These are phyloP conservation scores for Girardinichthys multiradiatus DNA, from an alignment of 2,113 vertebrate species.

Conservation along the genomic window DNA sequence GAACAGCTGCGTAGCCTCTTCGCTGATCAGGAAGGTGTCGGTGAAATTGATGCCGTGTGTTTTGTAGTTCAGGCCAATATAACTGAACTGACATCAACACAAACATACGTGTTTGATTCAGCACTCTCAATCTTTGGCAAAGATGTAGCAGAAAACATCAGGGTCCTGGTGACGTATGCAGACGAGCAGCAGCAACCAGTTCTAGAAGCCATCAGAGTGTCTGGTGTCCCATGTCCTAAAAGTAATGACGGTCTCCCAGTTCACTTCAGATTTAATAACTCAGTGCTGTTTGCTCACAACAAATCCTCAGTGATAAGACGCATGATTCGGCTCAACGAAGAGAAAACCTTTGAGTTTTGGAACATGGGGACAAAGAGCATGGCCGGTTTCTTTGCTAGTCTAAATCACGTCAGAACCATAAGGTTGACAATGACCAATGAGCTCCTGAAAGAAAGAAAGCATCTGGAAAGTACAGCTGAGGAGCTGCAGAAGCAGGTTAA, in stretches of 20 bases:
- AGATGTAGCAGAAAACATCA: constrained; percentile 48
- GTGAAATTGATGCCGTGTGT: constrained; percentile 43
- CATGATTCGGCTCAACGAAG: neutral
- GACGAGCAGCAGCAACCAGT: constrained; percentile 35
- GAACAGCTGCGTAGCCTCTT: constrained; percentile 36
- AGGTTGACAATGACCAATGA: constrained; percentile 30
- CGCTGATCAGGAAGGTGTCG: neutral
- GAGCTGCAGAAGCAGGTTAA: constrained; percentile 24
- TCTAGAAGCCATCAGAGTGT: constrained; percentile 33
- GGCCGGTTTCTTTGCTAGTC: constrained; percentile 6
- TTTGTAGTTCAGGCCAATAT: constrained; percentile 39
- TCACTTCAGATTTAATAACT: constrained; percentile 49
- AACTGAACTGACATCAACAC: constrained; percentile 35
- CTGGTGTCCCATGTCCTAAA: constrained; percentile 35
- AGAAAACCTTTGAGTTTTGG: constrained; percentile 36
- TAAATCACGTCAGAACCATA: constrained; percentile 23
- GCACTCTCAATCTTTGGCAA: constrained; percentile 46
- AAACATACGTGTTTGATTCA: constrained; percentile 35
- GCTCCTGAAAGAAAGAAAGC: constrained; percentile 38
- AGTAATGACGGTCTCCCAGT: constrained; percentile 4
- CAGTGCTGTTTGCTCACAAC: constrained; percentile 20
- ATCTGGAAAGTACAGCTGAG: constrained; percentile 42
- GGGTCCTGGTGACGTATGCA: constrained; percentile 46
- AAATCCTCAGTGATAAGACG: neutral
- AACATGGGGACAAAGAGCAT: constrained; percentile 30